A percentile compares a stretch with the other conserved stretches of the same genome.
phyloP scores from a whole-genome alignment of 2,797 vertebrate genomes.

The Channallabes apus region DNA sequence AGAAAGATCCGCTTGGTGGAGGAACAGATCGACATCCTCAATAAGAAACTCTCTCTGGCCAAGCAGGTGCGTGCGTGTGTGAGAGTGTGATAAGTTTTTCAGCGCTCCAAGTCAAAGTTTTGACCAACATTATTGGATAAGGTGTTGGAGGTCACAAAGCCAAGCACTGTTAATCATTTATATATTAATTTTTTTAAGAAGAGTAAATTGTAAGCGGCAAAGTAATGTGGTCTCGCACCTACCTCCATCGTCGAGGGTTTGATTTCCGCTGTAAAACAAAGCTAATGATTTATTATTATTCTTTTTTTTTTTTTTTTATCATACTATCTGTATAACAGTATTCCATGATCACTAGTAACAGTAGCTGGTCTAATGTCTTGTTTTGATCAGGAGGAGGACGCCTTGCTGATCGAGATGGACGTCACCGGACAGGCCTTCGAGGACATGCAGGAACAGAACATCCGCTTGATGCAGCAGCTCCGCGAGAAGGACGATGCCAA shows the following conservation, averaged over 20 bases:
- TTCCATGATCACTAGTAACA: neutral
- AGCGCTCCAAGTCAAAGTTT: neutral
- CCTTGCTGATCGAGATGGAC: slow-evolving; percentile 86
- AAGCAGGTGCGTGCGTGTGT: slow-evolving; percentile 76
- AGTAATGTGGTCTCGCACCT: too few species aligned
- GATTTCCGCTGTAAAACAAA: neutral
- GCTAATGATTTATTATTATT: too few species aligned
- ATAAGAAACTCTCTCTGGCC: slow-evolving; percentile 94
- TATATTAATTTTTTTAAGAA: too few species aligned
- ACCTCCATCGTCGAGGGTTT: too few species aligned
- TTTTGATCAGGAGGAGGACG: slow-evolving; percentile 80
- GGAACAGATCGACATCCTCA: slow-evolving; percentile 93
- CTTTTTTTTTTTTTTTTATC: too few species aligned
- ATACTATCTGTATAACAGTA: neutral
- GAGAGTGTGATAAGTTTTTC: neutral
- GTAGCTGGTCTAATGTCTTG: neutral
- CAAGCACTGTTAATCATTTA: too few species aligned
- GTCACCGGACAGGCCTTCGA: slow-evolving; percentile 89
- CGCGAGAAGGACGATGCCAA: slow-evolving; percentile 88
- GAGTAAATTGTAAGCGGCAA: too few species aligned
- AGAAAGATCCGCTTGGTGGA: slow-evolving; percentile 94
- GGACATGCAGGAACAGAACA: slow-evolving; percentile 90
- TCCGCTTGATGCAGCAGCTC: slow-evolving; percentile 85
- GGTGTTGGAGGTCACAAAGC: too few species aligned
- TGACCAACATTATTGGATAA: too few species aligned